phyloP scores from a whole-genome alignment of 2,888 invertebrate species.

The Andrena haemorrhoa region DNA sequence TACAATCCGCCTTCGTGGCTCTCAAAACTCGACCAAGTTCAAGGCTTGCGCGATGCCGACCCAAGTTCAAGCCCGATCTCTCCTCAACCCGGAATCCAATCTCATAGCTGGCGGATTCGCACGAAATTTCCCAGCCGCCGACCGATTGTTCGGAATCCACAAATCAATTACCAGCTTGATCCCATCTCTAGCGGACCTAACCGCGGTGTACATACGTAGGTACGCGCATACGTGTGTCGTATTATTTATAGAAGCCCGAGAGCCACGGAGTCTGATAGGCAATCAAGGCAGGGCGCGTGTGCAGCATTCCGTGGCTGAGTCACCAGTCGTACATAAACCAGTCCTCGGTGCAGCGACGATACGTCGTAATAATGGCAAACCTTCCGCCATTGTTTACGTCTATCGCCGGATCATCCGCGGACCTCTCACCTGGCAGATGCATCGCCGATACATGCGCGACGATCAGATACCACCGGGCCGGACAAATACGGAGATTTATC shows the following conservation, averaged over 20 bases:
- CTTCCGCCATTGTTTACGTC: conserved; percentile 64
- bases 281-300: conserved; percentile 79
- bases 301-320: conserved; percentile 78
- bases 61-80: neutral
- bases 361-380: conserved; percentile 62
- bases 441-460: conserved; percentile 14
- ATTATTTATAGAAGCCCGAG: conserved; percentile 73
- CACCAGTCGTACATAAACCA: conserved; percentile 70
- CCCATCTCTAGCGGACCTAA: conserved; percentile 35
- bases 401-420: conserved; percentile 49
- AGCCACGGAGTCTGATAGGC: conserved; percentile 76
- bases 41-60: neutral
- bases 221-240: conserved; percentile 50
- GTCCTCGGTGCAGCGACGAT: conserved; percentile 54
- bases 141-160: conserved; percentile 35
- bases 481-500: conserved; percentile 52
- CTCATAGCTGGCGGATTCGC: neutral
- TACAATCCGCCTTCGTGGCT: neutral
- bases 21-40: neutral
- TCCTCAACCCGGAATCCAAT: neutral
- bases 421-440: conserved; percentile 28
- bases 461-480: conserved; percentile 28
- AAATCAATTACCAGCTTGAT: conserved; percentile 53
- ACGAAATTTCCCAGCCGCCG: neutral
- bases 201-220: conserved; percentile 10